Base-by-base conservation (phyloP, 2,888 invertebrate species). In the Stenchaetothrips biformis region DNA sequence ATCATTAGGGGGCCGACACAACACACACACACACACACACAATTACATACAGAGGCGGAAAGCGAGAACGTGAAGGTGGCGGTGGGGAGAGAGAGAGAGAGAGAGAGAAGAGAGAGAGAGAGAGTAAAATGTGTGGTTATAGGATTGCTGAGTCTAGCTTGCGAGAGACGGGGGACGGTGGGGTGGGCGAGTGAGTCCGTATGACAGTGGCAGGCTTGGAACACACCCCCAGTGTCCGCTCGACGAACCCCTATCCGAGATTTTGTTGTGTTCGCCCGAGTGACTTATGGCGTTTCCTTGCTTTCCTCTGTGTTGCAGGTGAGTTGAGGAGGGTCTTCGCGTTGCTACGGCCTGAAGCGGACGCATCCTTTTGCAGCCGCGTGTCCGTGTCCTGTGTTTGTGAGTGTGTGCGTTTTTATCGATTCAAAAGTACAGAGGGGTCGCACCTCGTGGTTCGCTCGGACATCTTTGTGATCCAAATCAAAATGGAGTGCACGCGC, bases 11-110 rank as follows among this genome's bases (percentile, higher is more conserved):
- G 21, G 67, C 18, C 7, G n/a, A 62, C 62, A 62, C 62, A 67
- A 37, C 67, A n/a, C 67, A n/a, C 67, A 67, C 67, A 67, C 67
- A 67, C 21, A 67, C 62, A 62, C 62, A 62, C 62, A 62, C 62
- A n/a, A 1, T 7, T n/a, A n/a, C 62, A n/a, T 7, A 53, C 53
- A 53, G 13, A 53, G 16, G 53, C 9, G 53, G 2, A 9, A 53
- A 16, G 9, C 13, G 53, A 53, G 53, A 53, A 37, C 37, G 37
- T 37, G 53, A 16, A 53, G 53, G 53, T 53, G 53, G 53, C 13
- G 18, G 62, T 21, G 67, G 67, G 67, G 21, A 67, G 67, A 9
- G n/a, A 67, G 21, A 1, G n/a, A 21, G 21, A 21, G 9, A 67
- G n/a, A 21, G 21, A 67, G 67, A 67, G 21, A n/a, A n/a, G 67